Conservation (phyloP, 2,113 vertebrate genomes). For the Corvus hawaiiensis region DNA sequence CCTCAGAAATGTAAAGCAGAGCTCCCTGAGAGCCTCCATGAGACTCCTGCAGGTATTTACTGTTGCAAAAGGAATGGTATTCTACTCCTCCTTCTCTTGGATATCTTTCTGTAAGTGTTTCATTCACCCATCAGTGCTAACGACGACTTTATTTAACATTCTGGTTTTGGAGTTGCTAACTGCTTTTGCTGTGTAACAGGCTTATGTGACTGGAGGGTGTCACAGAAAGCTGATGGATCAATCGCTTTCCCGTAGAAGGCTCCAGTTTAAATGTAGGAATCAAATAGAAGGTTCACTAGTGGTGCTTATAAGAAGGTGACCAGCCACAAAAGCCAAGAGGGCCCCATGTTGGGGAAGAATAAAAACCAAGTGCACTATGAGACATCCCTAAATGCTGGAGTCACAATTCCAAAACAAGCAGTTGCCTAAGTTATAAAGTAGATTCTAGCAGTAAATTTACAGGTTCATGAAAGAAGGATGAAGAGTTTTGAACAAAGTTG, state of each 20-base stretch:
- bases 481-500: neutral
- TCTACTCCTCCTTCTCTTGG: neutral
- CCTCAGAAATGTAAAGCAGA: neutral
- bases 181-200: neutral
- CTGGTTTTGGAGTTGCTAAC: neutral
- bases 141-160: neutral
- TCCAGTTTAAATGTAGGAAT: neutral
- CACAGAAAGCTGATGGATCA: too few species aligned
- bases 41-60: neutral
- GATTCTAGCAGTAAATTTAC: neutral
- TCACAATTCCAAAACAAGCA: accelerated
- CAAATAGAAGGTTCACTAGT: neutral
- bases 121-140: neutral
- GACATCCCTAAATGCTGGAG: neutral
- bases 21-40: accelerated
- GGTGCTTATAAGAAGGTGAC: too few species aligned
- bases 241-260: neutral
- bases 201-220: neutral
- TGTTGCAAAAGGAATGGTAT: neutral
- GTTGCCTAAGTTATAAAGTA: neutral
- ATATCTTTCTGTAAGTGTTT: neutral
- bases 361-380: neutral
- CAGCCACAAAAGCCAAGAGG: neutral
- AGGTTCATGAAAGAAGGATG: neutral
- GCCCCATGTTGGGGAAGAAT: neutral